Base-by-base conservation (phyloP, 2,888 invertebrate genomes). In the Melanargia galathea region DNA sequence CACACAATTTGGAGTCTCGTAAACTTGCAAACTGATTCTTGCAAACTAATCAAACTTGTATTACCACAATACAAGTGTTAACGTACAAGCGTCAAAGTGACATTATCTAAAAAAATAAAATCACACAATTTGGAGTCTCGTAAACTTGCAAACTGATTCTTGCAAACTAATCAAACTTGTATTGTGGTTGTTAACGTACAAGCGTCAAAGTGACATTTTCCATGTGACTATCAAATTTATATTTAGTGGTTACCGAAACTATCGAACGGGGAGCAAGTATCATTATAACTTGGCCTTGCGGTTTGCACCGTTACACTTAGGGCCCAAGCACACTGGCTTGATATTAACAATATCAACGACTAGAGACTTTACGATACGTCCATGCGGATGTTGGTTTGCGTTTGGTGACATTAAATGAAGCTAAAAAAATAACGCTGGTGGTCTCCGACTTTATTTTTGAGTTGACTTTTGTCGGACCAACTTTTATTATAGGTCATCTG, bases 211-310 rank as follows among this genome's bases (percentile, higher is more conserved):
- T 24, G 8, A 4, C 38, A 33, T 54, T 24, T 24, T 35, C 43
- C 43, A 11, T 43, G 7, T 13, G 43, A 43, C n/a, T 56, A 56
- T 56, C 30, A 43, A 13, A 43, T 18, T 33, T 20, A 56, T 40
- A 56, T 56, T 56, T 56, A 40, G 55, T 16, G 45, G 56, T 33
- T 13, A 30, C 24, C 43, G 30, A 43, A 57, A 57, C 56, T 57
- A 57, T 57, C 18, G 56, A 18, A n/a, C 26, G 11, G 13, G 20
- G 20, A 58, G 55, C 60, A 52, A 63, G 60, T 55, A 64, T 57
- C 62, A 60, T 56, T 60, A 66, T 33, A 66, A 66, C 60, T 60
- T 64, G 22, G 40, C 26, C 45, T n/a, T 55, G 64, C 38, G 59
- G 66, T 58, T 54, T 8, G 22, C 52, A 13, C 26, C 59, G 59